phyloP scores from a whole-genome alignment of 2,113 vertebrate genomes.

The Aegotheles bennettii region DNA sequence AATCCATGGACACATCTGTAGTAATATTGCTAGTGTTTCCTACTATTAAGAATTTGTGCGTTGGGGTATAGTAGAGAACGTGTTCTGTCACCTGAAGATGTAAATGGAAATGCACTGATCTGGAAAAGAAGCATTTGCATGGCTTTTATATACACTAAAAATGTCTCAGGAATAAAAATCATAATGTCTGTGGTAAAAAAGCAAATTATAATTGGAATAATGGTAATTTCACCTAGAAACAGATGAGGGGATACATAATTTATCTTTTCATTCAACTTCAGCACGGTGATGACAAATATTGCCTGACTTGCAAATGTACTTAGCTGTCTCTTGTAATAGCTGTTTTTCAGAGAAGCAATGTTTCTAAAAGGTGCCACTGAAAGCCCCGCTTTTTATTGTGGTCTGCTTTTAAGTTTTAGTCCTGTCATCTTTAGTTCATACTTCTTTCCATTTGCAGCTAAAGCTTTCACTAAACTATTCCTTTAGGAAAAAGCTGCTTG shows the following conservation, averaged over 20 bases:
- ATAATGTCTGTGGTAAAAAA: background rate
- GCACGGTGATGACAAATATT: background rate
- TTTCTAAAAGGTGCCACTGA: background rate
- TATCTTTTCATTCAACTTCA: background rate
- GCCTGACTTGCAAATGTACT: background rate
- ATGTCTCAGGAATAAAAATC: background rate
- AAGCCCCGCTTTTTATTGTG: background rate
- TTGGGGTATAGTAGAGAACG: background rate
- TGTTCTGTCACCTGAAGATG: background rate
- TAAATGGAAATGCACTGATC: background rate
- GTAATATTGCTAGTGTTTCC: background rate
- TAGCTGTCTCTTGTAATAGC: background rate
- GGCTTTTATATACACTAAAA: background rate
- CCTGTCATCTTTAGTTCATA: slow-evolving; percentile 23
- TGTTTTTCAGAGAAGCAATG: background rate
- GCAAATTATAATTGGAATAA: background rate
- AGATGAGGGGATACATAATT: background rate
- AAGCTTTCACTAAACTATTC: background rate
- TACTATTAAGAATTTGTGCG: background rate
- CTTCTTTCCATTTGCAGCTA: slow-evolving; percentile 19
- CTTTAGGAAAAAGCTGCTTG: background rate
- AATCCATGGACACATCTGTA: background rate
- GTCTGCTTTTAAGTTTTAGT: slow-evolving; percentile 10
- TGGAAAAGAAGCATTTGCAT: background rate
- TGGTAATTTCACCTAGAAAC: background rate